Percentiles rank a stretch among this genome's conserved stretches.
Conservation (phyloP, 2,888 invertebrate genomes). For the Sarcophaga carnaria region DNA sequence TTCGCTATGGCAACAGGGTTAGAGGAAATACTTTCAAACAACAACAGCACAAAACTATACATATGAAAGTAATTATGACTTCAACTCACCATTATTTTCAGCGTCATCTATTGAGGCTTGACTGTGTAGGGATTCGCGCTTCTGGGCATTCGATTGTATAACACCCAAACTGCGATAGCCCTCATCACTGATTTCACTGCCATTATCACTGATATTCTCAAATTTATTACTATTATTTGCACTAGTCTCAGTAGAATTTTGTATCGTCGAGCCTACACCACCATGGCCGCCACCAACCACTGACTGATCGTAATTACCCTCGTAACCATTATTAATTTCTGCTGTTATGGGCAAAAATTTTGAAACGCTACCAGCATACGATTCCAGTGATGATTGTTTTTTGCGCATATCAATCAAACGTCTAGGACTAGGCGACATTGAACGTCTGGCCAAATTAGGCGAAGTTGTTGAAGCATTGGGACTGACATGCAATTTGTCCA, state of each 20-base stretch:
- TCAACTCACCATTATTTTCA: slow-evolving; percentile 86
- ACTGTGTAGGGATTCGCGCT: slow-evolving; percentile 87
- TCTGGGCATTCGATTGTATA: slow-evolving; percentile 84
- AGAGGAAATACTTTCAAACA: no score
- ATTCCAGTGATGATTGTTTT: slow-evolving; percentile 79
- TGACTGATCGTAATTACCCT: slow-evolving; percentile 63
- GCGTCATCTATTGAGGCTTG: slow-evolving; percentile 89
- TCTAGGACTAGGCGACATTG: slow-evolving; percentile 81
- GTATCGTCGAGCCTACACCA: background rate
- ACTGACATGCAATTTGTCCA: slow-evolving; percentile 50
- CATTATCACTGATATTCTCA: slow-evolving; percentile 89
- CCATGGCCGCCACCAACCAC: slow-evolving; percentile 28
- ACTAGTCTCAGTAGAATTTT: slow-evolving; percentile 64
- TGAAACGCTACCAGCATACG: slow-evolving; percentile 74
- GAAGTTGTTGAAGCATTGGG: slow-evolving; percentile 70
- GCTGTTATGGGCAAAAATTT: slow-evolving; percentile 75
- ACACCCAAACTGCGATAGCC: slow-evolving; percentile 91
- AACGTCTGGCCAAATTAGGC: slow-evolving; percentile 78
- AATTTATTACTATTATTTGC: slow-evolving; percentile 77
- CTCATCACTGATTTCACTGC: slow-evolving; percentile 92
- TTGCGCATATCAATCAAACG: slow-evolving; percentile 79
- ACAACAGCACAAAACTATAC: background rate
- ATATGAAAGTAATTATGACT: background rate
- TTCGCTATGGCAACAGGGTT: no score
- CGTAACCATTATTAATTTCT: slow-evolving; percentile 60